Evolutionary conservation across 2,797 vertebrate genomes (phyloP).

Genomic region (Sebastes diaconus): DNA sequence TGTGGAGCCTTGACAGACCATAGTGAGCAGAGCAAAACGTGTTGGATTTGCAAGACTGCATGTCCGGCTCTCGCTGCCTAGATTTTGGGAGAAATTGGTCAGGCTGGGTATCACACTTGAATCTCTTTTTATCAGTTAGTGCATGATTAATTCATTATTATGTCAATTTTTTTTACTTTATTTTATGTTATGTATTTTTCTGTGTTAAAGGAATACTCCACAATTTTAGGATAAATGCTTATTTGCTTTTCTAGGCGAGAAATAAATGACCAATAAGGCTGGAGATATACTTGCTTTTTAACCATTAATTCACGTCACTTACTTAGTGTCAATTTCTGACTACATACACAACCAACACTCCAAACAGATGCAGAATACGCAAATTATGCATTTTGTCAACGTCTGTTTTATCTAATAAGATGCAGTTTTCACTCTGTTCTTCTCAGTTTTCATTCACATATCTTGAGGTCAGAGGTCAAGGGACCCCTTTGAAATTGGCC

Average conservation of each 20-base stretch:
- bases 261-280: not conserved
- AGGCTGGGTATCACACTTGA: not conserved
- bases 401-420: too few relatives aligned
- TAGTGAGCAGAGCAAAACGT: not conserved
- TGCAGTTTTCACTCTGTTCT: too few relatives aligned
- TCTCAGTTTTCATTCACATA: too few relatives aligned
- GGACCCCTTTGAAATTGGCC: too few relatives aligned
- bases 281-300: too few relatives aligned
- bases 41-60: not conserved
- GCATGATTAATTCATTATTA: not conserved
- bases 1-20: constrained; percentile 1
- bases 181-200: not conserved
- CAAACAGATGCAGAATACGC: too few relatives aligned
- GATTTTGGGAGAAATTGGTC: not conserved
- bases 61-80: not conserved
- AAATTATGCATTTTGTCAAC: too few relatives aligned
- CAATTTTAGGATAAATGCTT: not conserved
- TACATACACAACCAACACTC: too few relatives aligned
- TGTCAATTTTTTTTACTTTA: too few relatives aligned
- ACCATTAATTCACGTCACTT: too few relatives aligned
- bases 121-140: not conserved
- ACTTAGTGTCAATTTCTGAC: too few relatives aligned
- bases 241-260: not conserved
- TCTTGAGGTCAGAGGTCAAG: too few relatives aligned
- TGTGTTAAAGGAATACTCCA: not conserved